Evolutionary conservation across 2,113 vertebrate species (phyloP).

Genomic region (Prolemur simus): DNA sequence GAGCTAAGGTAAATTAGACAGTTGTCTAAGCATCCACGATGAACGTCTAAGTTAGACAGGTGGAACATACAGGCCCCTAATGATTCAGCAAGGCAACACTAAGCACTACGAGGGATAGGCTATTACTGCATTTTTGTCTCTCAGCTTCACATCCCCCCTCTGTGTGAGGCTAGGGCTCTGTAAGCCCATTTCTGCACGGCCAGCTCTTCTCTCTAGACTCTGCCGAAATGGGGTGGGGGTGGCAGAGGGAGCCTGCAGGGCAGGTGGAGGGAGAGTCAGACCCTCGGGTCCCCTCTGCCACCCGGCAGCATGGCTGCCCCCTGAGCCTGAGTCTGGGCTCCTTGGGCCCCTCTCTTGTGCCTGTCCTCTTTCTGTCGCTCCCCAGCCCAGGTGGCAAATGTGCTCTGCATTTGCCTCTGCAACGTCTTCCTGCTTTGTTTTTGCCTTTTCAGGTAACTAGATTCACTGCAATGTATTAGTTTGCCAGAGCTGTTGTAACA

Average conservation of each 20-base stretch:
- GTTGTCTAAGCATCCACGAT: not conserved
- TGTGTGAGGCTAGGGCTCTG: not conserved
- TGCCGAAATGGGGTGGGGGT: too few relatives aligned
- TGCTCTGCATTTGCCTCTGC: not conserved
- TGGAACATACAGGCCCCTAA: fast-evolving
- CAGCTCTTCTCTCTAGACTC: too few relatives aligned
- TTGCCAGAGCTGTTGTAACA: fast-evolving
- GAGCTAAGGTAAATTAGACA: not conserved
- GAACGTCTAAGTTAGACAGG: not conserved
- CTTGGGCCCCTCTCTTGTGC: fast-evolving
- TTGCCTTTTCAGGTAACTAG: fast-evolving
- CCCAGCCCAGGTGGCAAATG: fast-evolving
- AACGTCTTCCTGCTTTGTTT: fast-evolving
- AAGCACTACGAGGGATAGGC: fast-evolving
- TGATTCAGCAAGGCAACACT: not conserved
- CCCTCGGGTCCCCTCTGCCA: fast-evolving
- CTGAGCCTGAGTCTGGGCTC: fast-evolving
- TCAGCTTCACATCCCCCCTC: not conserved
- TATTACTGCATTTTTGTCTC: fast-evolving
- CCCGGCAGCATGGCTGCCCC: fast-evolving
- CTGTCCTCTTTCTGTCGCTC: not conserved
- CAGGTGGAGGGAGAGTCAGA: too few relatives aligned
- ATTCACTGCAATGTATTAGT: fast-evolving
- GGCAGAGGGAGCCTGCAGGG: too few relatives aligned
- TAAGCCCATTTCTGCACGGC: not conserved